A percentile compares a stretch with the other conserved stretches of the same genome.
phyloP scores from a whole-genome alignment of 2,888 invertebrate genomes.

The Ochropleura plecta region DNA sequence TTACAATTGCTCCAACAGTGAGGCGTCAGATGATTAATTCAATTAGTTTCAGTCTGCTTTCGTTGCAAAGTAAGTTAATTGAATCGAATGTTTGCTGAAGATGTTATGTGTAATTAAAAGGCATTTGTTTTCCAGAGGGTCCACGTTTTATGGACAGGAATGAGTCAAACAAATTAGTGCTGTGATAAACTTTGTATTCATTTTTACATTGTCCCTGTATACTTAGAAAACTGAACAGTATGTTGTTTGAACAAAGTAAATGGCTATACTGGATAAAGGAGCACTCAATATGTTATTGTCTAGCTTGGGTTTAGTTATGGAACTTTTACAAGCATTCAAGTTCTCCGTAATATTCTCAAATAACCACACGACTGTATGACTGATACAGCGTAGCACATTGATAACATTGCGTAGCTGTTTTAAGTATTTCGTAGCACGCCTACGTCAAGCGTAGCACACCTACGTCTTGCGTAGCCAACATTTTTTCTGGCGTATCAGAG shows the following conservation, averaged over 20 bases:
- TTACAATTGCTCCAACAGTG: slow-evolving; percentile 32
- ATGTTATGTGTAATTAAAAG: slow-evolving; percentile 52
- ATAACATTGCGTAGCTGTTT: not conserved
- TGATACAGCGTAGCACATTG: not conserved
- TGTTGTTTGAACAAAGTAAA: slow-evolving; percentile 14
- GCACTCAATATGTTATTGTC: not conserved
- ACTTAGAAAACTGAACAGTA: not conserved
- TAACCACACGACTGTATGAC: not conserved
- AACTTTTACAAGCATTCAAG: not conserved
- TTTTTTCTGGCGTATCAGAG: not conserved
- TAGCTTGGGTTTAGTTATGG: not conserved
- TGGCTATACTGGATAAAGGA: not conserved
- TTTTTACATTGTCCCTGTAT: slow-evolving; percentile 23
- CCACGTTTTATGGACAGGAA: slow-evolving; percentile 33
- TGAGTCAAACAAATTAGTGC: slow-evolving; percentile 41
- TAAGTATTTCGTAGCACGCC: not conserved
- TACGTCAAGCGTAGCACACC: not conserved
- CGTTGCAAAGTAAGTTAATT: slow-evolving; percentile 59
- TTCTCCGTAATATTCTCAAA: not conserved
- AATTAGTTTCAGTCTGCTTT: slow-evolving; percentile 41
- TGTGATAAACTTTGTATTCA: slow-evolving; percentile 33
- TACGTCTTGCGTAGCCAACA: not conserved
- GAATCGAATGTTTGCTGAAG: slow-evolving; percentile 34
- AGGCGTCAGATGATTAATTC: slow-evolving; percentile 50
- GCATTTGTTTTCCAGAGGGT: slow-evolving; percentile 39